Evolutionary conservation across 2,888 invertebrate species (phyloP).

Genomic region (Conops quadrifasciatus): DNA sequence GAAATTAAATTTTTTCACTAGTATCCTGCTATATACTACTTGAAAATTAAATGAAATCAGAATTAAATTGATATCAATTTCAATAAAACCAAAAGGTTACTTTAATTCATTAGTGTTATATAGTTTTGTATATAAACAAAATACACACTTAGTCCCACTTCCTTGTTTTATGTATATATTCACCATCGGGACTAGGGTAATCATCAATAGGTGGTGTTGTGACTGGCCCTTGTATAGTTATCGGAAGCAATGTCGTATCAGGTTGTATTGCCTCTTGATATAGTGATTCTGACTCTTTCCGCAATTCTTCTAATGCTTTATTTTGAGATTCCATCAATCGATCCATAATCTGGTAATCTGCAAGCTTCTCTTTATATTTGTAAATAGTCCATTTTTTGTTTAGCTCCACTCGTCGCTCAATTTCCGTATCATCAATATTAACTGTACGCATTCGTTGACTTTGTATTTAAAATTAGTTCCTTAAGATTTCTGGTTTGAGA

Average conservation of each 20-base stretch:
- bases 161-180: conserved; percentile 82
- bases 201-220: conserved; percentile 83
- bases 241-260: conserved; percentile 77
- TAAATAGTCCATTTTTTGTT: conserved; percentile 81
- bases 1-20: too few relatives aligned
- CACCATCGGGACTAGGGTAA: conserved; percentile 88
- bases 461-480: conserved; percentile 1
- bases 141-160: conserved; percentile 72
- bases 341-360: conserved; percentile 76
- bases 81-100: too few relatives aligned
- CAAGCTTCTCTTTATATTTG: conserved; percentile 72
- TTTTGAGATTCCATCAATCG: conserved; percentile 75
- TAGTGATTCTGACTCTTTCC: conserved; percentile 82
- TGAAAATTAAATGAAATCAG: too few relatives aligned
- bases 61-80: too few relatives aligned
- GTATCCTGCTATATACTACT: too few relatives aligned
- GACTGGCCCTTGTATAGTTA: conserved; percentile 76
- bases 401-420: conserved; percentile 73
- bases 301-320: conserved; percentile 81
- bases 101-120: too few relatives aligned
- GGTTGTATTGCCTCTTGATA: conserved; percentile 88
- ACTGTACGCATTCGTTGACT: conserved; percentile 69
- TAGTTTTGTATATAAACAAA: too few relatives aligned
- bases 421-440: conserved; percentile 68
- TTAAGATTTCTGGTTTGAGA: background rate